phyloP scores from a whole-genome alignment of 35 echinoderm and acorn worm species.

The Eucidaris tribuloides region DNA sequence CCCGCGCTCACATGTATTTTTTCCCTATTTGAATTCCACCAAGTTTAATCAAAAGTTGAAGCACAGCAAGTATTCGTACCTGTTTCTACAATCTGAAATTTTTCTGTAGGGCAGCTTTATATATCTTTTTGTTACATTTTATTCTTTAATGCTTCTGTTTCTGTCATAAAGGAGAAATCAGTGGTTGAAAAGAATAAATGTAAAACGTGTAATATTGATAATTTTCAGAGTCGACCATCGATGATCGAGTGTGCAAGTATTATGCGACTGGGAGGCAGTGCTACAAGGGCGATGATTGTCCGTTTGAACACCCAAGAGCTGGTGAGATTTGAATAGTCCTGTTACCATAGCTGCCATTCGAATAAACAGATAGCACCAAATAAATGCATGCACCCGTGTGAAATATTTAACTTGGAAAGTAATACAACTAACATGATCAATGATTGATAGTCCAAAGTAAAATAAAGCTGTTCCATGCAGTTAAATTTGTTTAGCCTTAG shows the following conservation, averaged over 20 bases:
- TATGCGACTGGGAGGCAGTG: constrained; percentile 7
- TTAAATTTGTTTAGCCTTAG: not conserved
- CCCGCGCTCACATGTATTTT: no score
- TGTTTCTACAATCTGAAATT: not conserved
- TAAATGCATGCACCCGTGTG: no score
- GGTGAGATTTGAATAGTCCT: no score
- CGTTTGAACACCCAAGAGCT: constrained; percentile 44
- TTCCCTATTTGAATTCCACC: no score
- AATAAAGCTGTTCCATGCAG: not conserved
- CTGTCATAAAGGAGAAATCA: no score
- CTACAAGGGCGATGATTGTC: constrained; percentile 62
- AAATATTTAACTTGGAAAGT: no score
- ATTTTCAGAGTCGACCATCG: constrained; percentile 26
- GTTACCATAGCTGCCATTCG: no score
- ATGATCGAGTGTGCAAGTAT: constrained; percentile 47
- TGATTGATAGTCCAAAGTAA: not conserved
- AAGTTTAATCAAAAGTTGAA: not conserved
- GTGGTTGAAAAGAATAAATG: not conserved
- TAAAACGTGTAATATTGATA: not conserved
- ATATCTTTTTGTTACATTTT: no score
- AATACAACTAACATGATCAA: no score
- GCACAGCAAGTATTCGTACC: not conserved
- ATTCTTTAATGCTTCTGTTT: not conserved
- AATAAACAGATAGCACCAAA: no score
- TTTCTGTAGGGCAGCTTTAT: no score